phyloP scores from a whole-genome alignment of 2,113 vertebrate species.

The Nesoenas mayeri region DNA sequence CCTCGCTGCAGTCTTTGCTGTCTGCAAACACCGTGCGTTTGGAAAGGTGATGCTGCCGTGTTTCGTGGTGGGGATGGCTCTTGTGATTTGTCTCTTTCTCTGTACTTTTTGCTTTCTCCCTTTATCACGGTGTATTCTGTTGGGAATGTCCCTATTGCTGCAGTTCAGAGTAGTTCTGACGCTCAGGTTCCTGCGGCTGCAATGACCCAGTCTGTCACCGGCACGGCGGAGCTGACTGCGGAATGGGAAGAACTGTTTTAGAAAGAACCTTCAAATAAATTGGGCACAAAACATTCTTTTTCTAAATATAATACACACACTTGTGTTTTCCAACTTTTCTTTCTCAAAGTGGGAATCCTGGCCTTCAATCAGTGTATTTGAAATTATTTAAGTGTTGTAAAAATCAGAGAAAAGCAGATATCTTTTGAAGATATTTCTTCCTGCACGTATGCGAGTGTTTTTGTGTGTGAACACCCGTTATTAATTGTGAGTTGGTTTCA shows the following conservation, averaged over 20 bases:
- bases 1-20: neutral
- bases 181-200: neutral
- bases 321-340: neutral
- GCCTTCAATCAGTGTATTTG: neutral
- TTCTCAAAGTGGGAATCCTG: neutral
- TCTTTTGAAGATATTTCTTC: neutral
- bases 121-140: neutral
- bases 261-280: neutral
- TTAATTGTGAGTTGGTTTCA: neutral
- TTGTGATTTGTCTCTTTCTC: neutral
- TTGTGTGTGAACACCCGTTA: neutral
- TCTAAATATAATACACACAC: neutral
- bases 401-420: neutral
- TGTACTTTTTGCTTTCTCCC: neutral
- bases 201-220: neutral
- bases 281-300: neutral
- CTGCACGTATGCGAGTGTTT: neutral
- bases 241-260: neutral
- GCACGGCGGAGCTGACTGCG: neutral
- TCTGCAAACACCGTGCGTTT: accelerated
- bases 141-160: neutral
- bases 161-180: neutral
- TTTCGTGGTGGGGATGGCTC: neutral
- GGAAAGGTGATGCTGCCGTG: neutral
- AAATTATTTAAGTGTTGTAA: neutral